These are phyloP conservation scores for Muschampia plurimacula DNA, from an alignment of 2,888 invertebrate species.

Conservation along the genomic window DNA sequence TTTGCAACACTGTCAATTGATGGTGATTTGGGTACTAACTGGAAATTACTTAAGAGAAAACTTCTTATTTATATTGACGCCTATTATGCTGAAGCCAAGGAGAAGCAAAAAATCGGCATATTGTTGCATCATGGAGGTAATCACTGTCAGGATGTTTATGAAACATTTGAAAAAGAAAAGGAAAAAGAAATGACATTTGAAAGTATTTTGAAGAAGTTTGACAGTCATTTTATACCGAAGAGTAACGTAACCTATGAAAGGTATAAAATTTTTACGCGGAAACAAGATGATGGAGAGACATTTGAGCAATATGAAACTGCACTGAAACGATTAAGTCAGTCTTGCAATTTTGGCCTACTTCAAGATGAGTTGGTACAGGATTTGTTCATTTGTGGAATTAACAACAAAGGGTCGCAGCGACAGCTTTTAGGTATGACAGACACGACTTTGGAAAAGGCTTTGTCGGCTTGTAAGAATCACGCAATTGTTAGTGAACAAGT, in stretches of 20 bases:
- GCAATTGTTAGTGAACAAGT: conserved; percentile 1
- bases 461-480: not conserved
- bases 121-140: not conserved
- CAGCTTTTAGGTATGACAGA: not conserved
- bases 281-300: not conserved
- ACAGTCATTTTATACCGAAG: not conserved
- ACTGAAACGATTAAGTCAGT: not conserved
- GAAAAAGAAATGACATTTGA: not conserved
- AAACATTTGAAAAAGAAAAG: not conserved
- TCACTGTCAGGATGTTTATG: not conserved
- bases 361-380: not conserved
- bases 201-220: not conserved
- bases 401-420: not conserved
- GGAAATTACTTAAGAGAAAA: not conserved
- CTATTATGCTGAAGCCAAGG: not conserved
- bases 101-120: not conserved
- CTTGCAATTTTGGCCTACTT: not conserved
- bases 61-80: not conserved
- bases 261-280: not conserved
- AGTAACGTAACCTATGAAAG: not conserved
- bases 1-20: not conserved
- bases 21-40: not conserved
- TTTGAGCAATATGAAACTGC: not conserved
- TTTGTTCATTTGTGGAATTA: not conserved
- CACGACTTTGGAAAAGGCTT: not conserved